phyloP scores from a whole-genome alignment of 2,888 invertebrate genomes.

The Amphipyra tragopoginis region DNA sequence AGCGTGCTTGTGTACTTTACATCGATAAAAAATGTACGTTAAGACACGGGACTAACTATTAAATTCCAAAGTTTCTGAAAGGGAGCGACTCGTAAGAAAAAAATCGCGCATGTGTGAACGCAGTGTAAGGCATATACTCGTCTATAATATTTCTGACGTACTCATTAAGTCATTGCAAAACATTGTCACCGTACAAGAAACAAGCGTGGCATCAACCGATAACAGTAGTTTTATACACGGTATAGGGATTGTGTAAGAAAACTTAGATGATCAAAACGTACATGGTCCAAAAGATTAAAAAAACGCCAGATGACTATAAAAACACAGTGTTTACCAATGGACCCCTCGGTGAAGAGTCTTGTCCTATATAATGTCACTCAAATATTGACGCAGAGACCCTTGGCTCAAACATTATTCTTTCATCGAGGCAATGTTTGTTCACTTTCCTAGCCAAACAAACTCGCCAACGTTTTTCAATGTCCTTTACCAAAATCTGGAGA shows the following conservation, averaged over 20 bases:
- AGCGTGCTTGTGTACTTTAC: no score
- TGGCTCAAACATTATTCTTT: conserved; percentile 58
- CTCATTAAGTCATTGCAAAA: no score
- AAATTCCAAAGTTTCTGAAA: no score
- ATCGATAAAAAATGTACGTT: no score
- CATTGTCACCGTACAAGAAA: neutral
- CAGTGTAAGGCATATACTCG: no score
- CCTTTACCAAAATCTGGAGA: conserved; percentile 26
- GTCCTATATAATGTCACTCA: conserved; percentile 49
- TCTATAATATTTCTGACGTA: no score
- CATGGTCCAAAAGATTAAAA: conserved; percentile 15
- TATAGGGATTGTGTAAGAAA: neutral
- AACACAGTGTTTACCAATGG: conserved; percentile 34
- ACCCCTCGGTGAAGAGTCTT: conserved; percentile 22
- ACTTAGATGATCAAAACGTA: neutral
- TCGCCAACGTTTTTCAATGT: conserved; percentile 41
- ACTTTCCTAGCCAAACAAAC: conserved; percentile 51
- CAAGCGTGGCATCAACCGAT: no score
- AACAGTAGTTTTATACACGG: no score
- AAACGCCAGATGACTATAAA: conserved; percentile 34
- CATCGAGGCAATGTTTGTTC: conserved; percentile 52
- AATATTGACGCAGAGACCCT: conserved; percentile 52
- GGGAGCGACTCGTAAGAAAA: no score
- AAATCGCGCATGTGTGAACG: no score
- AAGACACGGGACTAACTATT: no score